Evolutionary conservation across 2,888 invertebrate genomes (phyloP).

Genomic region (Copidosoma aretas): DNA sequence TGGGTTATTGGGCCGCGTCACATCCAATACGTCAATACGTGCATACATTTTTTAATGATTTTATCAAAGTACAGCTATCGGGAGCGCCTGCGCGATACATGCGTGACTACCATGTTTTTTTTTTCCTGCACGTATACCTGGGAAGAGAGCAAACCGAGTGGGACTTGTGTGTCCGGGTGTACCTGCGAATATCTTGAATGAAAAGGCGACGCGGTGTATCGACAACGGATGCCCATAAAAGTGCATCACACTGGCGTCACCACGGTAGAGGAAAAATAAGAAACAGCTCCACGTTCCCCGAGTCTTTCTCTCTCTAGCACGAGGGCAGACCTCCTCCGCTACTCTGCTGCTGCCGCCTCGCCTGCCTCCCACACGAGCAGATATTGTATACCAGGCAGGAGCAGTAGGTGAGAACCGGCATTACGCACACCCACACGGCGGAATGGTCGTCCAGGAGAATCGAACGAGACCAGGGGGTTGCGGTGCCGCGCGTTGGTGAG

Average conservation of each 20-base stretch:
- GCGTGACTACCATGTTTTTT: background rate
- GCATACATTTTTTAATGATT: conserved; percentile 6
- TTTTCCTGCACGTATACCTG: background rate
- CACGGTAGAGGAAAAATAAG: no score
- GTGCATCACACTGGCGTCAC: conserved; percentile 49
- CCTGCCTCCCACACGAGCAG: background rate
- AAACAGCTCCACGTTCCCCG: no score
- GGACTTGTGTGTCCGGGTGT: background rate
- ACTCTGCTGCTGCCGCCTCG: background rate
- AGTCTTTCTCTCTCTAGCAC: background rate
- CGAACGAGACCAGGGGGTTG: background rate
- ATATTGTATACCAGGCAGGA: background rate
- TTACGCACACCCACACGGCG: background rate
- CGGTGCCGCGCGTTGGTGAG: background rate
- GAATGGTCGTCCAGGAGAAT: background rate
- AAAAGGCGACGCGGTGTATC: conserved; percentile 48
- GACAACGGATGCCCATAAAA: conserved; percentile 57
- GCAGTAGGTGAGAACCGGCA: background rate
- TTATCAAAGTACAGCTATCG: background rate
- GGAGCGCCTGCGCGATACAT: conserved; percentile 5
- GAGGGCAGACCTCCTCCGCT: background rate
- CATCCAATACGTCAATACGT: no score
- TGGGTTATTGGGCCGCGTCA: no score
- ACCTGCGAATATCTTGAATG: conserved; percentile 45
- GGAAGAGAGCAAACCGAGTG: background rate